These are phyloP conservation scores for Oryzias celebensis DNA, from an alignment of 2,113 vertebrate genomes.

Conservation along the genomic window DNA sequence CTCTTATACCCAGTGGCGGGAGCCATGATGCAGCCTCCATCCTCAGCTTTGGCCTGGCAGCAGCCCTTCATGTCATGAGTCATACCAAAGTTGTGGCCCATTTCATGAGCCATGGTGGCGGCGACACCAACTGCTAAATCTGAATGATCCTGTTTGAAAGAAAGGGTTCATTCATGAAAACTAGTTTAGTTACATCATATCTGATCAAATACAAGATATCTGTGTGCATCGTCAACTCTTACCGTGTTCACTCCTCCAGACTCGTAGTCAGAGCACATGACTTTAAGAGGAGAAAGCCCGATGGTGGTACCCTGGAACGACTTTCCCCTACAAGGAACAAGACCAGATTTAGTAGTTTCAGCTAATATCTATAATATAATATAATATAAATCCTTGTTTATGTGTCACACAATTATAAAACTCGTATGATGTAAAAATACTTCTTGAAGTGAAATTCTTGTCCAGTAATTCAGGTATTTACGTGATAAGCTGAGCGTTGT, in stretches of 20 bases:
- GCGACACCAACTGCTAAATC: constrained; percentile 89
- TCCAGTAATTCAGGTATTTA: constrained; percentile 60
- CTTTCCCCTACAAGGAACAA: constrained; percentile 80
- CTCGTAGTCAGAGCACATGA: constrained; percentile 96
- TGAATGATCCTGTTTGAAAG: constrained; percentile 86
- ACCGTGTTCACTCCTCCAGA: constrained; percentile 98
- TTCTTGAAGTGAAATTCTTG: no score
- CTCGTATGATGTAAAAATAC: no score
- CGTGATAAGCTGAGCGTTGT: constrained; percentile 98
- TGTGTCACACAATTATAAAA: no score
- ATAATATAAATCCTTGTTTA: no score
- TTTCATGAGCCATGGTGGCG: constrained; percentile 95
- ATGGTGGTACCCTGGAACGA: constrained; percentile 93
- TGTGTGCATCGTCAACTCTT: constrained; percentile 48
- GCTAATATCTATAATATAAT: background rate
- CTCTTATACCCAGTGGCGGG: constrained; percentile 89
- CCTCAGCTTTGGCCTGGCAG: constrained; percentile 82
- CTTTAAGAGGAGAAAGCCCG: constrained; percentile 91
- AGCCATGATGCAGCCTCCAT: constrained; percentile 98
- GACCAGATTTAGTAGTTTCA: constrained; percentile 35
- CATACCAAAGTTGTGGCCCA: constrained; percentile 99
- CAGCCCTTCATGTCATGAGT: constrained; percentile 87
- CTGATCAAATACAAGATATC: background rate
- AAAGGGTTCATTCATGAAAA: background rate
- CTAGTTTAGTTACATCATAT: no score